Percentiles rank a stretch among this genome's conserved stretches.
Evolutionary conservation across 2,113 vertebrate genomes (phyloP).

Genomic region (Sapajus apella): DNA sequence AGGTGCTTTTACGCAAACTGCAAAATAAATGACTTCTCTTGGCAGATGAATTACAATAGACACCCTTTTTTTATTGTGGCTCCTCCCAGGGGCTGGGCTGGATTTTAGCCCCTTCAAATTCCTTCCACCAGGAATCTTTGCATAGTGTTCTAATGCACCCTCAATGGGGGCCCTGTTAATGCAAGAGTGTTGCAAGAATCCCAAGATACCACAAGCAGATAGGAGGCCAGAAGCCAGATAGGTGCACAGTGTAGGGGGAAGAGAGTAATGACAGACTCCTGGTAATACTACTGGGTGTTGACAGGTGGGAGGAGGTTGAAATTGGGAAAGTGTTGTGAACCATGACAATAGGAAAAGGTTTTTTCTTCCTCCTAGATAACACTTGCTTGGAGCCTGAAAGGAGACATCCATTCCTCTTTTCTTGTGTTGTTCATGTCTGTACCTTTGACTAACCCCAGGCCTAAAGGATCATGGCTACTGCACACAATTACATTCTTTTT

Average conservation of each 20-base stretch:
- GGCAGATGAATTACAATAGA: slow-evolving; percentile 11
- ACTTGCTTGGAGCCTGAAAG: neutral
- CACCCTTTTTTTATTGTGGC: neutral
- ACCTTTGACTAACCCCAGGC: neutral
- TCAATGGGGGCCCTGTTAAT: neutral
- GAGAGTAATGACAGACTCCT: neutral
- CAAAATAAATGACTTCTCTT: neutral
- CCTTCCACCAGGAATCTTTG: neutral
- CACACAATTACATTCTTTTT: neutral
- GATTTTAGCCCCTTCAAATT: neutral
- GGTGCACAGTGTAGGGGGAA: neutral
- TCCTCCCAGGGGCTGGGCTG: neutral
- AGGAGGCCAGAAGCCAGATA: neutral
- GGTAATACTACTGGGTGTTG: neutral
- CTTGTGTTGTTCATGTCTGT: neutral
- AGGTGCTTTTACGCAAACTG: neutral
- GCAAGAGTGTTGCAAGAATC: neutral
- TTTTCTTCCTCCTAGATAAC: neutral
- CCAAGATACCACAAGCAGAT: neutral
- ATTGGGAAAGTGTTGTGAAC: neutral
- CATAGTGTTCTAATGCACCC: neutral
- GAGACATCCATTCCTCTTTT: neutral
- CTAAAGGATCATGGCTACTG: neutral
- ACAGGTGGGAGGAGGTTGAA: neutral
- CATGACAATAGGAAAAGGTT: neutral